Evolutionary conservation across 2,888 invertebrate species (phyloP).

Genomic region (Agrotis ipsilon): DNA sequence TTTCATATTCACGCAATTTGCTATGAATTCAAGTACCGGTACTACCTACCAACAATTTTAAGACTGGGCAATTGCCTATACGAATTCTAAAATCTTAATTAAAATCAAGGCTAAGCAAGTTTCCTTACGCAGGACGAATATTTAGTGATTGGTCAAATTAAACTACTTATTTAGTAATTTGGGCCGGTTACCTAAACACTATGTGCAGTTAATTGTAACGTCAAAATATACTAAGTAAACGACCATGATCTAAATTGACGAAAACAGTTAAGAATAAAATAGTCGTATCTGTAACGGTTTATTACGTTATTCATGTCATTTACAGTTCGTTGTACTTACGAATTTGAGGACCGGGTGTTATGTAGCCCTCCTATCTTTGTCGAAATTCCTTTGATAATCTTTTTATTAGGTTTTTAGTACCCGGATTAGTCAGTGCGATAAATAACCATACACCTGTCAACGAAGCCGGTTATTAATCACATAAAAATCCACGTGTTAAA

Average conservation of each 20-base stretch:
- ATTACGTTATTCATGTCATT: neutral
- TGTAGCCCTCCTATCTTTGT: neutral
- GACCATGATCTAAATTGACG: constrained; percentile 1
- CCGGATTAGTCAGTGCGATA: constrained; percentile 30
- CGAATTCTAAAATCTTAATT: neutral
- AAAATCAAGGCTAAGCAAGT: constrained; percentile 21
- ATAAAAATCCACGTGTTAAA: constrained; percentile 6
- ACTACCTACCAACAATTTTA: neutral
- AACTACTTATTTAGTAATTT: neutral
- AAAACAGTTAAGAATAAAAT: neutral
- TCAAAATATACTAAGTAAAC: neutral
- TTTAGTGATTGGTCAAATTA: constrained; percentile 1
- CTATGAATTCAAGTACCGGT: neutral
- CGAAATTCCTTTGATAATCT: constrained; percentile 4
- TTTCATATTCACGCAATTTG: constrained; percentile 1
- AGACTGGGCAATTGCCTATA: neutral
- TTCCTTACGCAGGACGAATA: constrained; percentile 12
- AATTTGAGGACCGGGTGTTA: neutral
- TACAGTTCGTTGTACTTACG: neutral
- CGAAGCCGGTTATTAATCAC: constrained; percentile 23
- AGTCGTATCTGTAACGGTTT: neutral
- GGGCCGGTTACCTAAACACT: neutral
- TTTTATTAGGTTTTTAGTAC: constrained; percentile 16
- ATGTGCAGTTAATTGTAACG: constrained; percentile 14
- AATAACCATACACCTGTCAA: constrained; percentile 20